Evolutionary conservation across 2,888 invertebrate species (phyloP), one percentile per base, ranked within the genome.

Genomic region (Agrochola litura): DNA sequence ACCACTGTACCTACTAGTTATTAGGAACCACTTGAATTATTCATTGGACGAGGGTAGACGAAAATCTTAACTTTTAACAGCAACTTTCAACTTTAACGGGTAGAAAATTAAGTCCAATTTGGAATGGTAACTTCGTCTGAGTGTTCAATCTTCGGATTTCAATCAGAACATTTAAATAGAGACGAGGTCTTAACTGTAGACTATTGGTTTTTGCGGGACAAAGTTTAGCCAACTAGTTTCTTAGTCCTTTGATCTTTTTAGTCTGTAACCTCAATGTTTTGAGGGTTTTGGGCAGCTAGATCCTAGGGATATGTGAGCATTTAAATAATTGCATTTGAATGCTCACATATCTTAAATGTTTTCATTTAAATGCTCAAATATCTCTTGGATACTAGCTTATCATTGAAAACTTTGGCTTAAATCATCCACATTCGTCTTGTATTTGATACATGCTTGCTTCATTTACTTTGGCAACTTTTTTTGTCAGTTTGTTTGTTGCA

Each of bases 11-110:
- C n/a, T n/a, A n/a, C 81, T 81, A 94, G 95, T 95, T 96, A 96
- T 95, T 96, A 96, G 95, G 94, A 94, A 93, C 90, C 92, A 93
- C 91, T 92, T 96, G 96, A 96, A 96, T 96, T 93, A 96, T 96
- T 96, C 96, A 96, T 96, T 93, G 91, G 90, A 89, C 86, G 94
- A 92, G 94, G 95, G 95, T 93, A 94, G 92, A 92, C 93, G 91
- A 92, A 93, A 95, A 94, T 93, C 93, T 94, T 89, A 90, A 89
- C 89, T 89, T 79, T 82, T 79, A 80, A 80, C 88, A 88, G 86
- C 88, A 91, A 93, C 86, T 93, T 90, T 92, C 89, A 92, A 93
- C 95, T 92, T 90, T 95, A 93, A 90, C 76, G 75, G 85, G 73
- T 64, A 79, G 79, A 86, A 85, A 88, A 89, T 87, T 85, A 90